phyloP scores from a whole-genome alignment of 2,113 vertebrate species.

The Antidorcas marsupialis region DNA sequence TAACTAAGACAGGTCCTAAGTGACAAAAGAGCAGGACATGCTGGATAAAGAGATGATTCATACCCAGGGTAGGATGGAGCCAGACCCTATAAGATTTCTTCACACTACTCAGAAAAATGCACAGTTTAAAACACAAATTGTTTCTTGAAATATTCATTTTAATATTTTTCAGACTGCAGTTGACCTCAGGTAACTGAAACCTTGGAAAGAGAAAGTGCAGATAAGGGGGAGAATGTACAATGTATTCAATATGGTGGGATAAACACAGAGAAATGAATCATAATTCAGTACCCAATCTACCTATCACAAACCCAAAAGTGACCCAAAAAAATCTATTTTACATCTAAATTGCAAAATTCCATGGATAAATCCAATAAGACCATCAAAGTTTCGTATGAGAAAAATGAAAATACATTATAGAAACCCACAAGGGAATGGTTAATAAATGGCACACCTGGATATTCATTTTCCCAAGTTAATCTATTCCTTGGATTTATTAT shows the following conservation, averaged over 20 bases:
- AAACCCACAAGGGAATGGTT: neutral
- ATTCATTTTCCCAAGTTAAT: neutral
- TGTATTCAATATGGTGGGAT: neutral
- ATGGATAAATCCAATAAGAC: neutral
- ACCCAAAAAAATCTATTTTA: neutral
- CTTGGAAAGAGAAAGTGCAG: neutral
- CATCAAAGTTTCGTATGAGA: neutral
- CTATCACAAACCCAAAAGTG: neutral
- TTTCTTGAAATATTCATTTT: neutral
- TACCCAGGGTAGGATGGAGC: neutral
- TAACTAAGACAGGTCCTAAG: neutral
- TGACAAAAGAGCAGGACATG: neutral
- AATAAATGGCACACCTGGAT: neutral
- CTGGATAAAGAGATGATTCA: neutral
- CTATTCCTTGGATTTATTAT: neutral
- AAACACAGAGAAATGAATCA: neutral
- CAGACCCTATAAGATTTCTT: neutral
- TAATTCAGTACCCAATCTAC: neutral
- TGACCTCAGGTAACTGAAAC: neutral
- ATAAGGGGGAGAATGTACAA: neutral
- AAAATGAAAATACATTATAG: neutral
- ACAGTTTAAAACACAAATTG: neutral
- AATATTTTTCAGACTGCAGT: neutral
- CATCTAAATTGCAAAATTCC: neutral
- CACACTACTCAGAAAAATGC: neutral